Base-by-base conservation (phyloP, 2,888 invertebrate genomes). In the Labia minor region DNA sequence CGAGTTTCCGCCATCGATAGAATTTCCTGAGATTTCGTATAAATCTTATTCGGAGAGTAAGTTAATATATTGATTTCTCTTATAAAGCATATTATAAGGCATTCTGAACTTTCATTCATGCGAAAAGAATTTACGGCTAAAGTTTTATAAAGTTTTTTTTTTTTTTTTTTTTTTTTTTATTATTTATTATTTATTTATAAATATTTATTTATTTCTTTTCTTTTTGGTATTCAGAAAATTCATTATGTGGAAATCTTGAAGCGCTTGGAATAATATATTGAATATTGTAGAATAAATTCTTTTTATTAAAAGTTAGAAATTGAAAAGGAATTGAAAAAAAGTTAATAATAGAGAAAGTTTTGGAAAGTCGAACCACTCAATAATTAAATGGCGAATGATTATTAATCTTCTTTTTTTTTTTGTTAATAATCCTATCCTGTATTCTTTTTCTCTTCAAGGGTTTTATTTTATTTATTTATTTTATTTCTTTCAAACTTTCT, bases 41-140 rank as follows among this genome's bases (percentile, higher is more conserved):
- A 49, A 49, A 49, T 49, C 49, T 49, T 49, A 49, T 49, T 49
- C 14, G n/a, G 49, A 49, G 16, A 49, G 49, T 49, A 49, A 49
- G n/a, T 49, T 49, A 49, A 49, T 49, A 14, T 49, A 49, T 49
- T 49, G 49, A 49, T 49, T 49, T 49, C 49, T 49, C 49, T 49
- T 49, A n/a, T n/a, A 49, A 49, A 49, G 49, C 49, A n/a, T 49
- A 49, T 49, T 49, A 49, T 49, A 49, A n/a, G 16, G 49, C 49
- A 49, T 49, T 49, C 8, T 49, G 49, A 49, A 49, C 49, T 49
- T 49, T 49, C 49, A 49, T 49, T 49, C 49, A 49, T 8, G 49
- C n/a, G 49, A 8, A 49, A 49, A 49, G 49, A 49, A 49, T 49
- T 49, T 49, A 49, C 49, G 49, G 49, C 14, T 10, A 49, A 49